Percentiles rank a stretch among this genome's conserved stretches.
These are phyloP conservation scores for Urocitellus parryii DNA, from an alignment of 2,113 vertebrate genomes.

Conservation along the genomic window DNA sequence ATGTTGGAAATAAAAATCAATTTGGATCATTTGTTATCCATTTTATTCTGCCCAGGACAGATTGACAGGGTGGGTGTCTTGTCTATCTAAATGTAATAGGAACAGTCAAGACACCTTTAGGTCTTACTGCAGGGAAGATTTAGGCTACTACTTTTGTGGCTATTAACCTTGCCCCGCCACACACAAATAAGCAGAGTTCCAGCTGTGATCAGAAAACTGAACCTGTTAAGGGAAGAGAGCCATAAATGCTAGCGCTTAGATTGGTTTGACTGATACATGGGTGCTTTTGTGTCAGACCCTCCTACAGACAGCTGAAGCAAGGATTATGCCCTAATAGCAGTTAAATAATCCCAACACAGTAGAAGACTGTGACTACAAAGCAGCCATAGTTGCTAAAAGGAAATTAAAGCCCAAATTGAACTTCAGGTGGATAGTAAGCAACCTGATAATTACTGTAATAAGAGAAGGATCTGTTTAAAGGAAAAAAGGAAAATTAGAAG, in stretches of 20 bases:
- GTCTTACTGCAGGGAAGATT: constrained; percentile 25
- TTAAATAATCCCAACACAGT: constrained; percentile 43
- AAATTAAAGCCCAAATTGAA: constrained; percentile 56
- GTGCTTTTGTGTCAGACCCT: constrained; percentile 34
- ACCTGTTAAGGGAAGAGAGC: constrained; percentile 61
- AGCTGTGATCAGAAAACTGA: constrained; percentile 58
- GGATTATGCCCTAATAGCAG: constrained; percentile 25
- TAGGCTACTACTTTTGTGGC: constrained; percentile 59
- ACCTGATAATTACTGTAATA: constrained; percentile 38
- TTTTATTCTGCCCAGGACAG: constrained; percentile 69
- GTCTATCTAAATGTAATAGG: constrained; percentile 42
- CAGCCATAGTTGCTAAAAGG: neutral
- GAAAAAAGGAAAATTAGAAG: neutral
- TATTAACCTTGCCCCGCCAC: constrained; percentile 54
- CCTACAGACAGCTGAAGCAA: neutral
- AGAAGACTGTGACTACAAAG: constrained; percentile 32
- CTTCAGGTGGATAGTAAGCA: constrained; percentile 4
- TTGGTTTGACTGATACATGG: constrained; percentile 24
- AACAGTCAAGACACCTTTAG: constrained; percentile 26
- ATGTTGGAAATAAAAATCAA: constrained; percentile 62
- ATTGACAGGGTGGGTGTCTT: constrained; percentile 36
- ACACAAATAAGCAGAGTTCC: constrained; percentile 56
- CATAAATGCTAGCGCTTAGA: neutral
- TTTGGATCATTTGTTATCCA: constrained; percentile 72
- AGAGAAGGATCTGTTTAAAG: neutral